A percentile compares a stretch with the other conserved stretches of the same genome.
Conservation (phyloP, 2,888 invertebrate species). For the Phytoseiulus persimilis region DNA sequence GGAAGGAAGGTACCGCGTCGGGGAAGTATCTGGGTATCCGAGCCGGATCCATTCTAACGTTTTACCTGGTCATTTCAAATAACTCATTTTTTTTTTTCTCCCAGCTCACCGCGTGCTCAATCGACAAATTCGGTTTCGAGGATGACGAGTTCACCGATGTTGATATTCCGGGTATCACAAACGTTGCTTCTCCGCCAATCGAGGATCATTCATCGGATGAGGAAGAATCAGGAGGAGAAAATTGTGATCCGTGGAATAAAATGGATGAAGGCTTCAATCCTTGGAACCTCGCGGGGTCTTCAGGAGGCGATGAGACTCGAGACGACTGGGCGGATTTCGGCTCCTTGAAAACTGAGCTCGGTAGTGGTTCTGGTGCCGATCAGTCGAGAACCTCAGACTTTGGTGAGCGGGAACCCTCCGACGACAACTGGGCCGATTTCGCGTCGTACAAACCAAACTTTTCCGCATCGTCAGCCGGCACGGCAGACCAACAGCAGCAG, state of each 20-base stretch:
- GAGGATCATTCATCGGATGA: conserved; percentile 36
- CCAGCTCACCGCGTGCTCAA: conserved; percentile 14
- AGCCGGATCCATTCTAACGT: too few relatives aligned
- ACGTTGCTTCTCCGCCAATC: conserved; percentile 36
- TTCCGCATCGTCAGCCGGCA: not conserved
- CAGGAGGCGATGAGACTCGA: conserved; percentile 13
- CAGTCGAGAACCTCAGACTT: not conserved
- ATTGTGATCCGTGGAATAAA: conserved; percentile 29
- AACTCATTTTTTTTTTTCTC: not conserved
- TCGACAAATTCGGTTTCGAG: conserved; percentile 30
- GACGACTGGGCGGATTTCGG: conserved; percentile 36
- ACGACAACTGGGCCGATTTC: conserved; percentile 29
- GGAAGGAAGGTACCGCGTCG: too few relatives aligned
- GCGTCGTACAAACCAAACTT: not conserved
- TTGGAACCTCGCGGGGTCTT: conserved; percentile 18
- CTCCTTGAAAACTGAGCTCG: conserved; percentile 8
- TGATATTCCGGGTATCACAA: conserved; percentile 31
- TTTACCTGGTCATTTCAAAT: too few relatives aligned
- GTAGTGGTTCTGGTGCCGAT: not conserved
- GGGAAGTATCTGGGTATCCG: too few relatives aligned
- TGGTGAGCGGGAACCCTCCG: not conserved
- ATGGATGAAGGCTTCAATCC: conserved; percentile 37
- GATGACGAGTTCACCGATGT: conserved; percentile 35
- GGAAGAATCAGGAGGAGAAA: not conserved
- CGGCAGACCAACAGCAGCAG: conserved; percentile 8